Base-by-base conservation (phyloP, 2,888 invertebrate genomes). In the Andrena chrysosceles region DNA sequence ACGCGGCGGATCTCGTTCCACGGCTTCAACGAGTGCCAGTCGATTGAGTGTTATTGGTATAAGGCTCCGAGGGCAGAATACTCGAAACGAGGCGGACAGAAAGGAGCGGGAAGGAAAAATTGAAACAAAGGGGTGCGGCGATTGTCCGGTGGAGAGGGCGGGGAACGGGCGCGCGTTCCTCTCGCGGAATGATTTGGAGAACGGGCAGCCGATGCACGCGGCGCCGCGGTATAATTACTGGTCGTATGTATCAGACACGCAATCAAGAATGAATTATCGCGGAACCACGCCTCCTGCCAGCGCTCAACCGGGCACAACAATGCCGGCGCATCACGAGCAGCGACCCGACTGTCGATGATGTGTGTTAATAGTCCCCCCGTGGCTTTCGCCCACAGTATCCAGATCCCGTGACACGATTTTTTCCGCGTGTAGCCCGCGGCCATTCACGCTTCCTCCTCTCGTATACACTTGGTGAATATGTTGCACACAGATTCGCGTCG, bases 181-280 rank as follows among this genome's bases (percentile, higher is more conserved):
- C 66, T 48, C 68, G 82, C 72, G 64, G 75, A 83, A 85, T 72
- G 84, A 83, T 83, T 86, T 72, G 73, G 80, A 76, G 87, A 78
- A 76, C 78, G 78, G 76, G 67, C 33, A 64, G 78, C 77, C 84
- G 81, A 79, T 83, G 87, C 87, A 82, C 86, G 81, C 86, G 84
- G 84, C 84, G 83, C 84, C 83, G 85, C 79, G 86, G 86, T 87
- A 89, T 91, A 93, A 93, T 92, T 92, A 90, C 91, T 90, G 92
- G 89, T 91, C 91, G 92, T 90, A 93, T 93, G 93, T 93, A 93
- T 93, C 93, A 91, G 93, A 93, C 93, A 93, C 92, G 93, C 92
- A 93, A 94, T 94, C 93, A 93, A 91, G 93, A 93, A 92, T 94
- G 93, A 94, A 93, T 93, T 93, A 93, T 93, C 91, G 92, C 88